Conservation (phyloP, 1,140 invertebrate species). For the Drosophila teissieri region DNA sequence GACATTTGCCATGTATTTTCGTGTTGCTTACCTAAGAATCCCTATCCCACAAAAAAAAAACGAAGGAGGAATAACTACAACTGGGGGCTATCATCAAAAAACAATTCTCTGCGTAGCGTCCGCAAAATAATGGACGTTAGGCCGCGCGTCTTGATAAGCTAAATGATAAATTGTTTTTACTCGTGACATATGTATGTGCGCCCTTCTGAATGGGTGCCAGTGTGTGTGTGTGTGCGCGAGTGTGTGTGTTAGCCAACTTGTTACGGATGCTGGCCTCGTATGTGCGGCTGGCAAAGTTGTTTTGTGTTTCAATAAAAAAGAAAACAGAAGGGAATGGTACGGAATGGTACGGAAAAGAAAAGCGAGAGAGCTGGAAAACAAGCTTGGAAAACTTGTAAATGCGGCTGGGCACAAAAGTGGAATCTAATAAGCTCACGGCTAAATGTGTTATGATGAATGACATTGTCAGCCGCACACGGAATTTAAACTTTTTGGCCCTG, state of each 20-base stretch:
- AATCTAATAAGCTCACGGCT: slow-evolving; percentile 82
- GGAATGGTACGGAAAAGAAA: slow-evolving; percentile 8
- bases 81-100: slow-evolving; percentile 76
- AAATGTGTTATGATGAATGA: slow-evolving; percentile 83
- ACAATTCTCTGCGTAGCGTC: slow-evolving; percentile 79
- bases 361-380: slow-evolving; percentile 40
- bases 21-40: slow-evolving; percentile 26
- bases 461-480: slow-evolving; percentile 75
- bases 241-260: slow-evolving; percentile 18
- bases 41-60: not conserved
- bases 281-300: slow-evolving; percentile 56
- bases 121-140: slow-evolving; percentile 81
- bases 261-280: slow-evolving; percentile 72
- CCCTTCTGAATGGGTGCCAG: slow-evolving; percentile 4
- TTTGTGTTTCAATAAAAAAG: slow-evolving; percentile 55
- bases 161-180: slow-evolving; percentile 83
- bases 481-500: slow-evolving; percentile 63
- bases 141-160: slow-evolving; percentile 78
- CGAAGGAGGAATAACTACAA: not conserved
- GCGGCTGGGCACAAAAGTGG: slow-evolving; percentile 78
- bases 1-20: slow-evolving; percentile 65
- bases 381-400: slow-evolving; percentile 74
- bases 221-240: slow-evolving; percentile 1
- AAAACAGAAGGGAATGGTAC: slow-evolving; percentile 1
- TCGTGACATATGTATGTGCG: slow-evolving; percentile 80